Evolutionary conservation across 30 jellyfish, hydroid and myxozoan species (phyloP).

Genomic region (Aurelia aurita complex sp. Pacific): DNA sequence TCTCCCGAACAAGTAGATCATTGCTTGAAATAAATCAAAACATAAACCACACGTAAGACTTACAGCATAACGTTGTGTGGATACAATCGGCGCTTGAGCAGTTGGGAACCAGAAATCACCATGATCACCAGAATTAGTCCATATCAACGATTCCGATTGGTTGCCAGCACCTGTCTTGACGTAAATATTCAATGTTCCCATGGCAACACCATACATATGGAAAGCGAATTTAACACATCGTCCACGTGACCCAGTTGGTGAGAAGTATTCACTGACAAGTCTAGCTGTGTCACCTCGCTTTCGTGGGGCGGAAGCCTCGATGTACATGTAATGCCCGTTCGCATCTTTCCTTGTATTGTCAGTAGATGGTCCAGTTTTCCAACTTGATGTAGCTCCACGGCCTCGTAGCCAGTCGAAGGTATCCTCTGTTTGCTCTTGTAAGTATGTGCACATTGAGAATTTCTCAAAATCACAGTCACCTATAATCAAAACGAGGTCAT

Average conservation of each 20-base stretch:
- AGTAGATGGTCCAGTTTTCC: constrained; percentile 91
- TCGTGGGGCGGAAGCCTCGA: constrained; percentile 94
- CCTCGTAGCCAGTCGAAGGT: constrained; percentile 96
- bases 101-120: constrained; percentile 92
- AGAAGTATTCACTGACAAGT: constrained; percentile 70
- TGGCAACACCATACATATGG: constrained; percentile 97
- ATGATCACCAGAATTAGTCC: constrained; percentile 96
- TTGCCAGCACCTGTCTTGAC: constrained; percentile 90
- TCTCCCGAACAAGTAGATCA: too few species aligned
- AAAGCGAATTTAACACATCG: constrained; percentile 87
- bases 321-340: constrained; percentile 88
- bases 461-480: constrained; percentile 91
- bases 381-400: constrained; percentile 84
- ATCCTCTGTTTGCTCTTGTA: constrained; percentile 75
- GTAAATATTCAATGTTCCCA: constrained; percentile 87
- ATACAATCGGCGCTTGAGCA: constrained; percentile 90
- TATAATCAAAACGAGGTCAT: background rate
- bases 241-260: constrained; percentile 85
- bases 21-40: too few species aligned
- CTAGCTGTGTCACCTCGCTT: constrained; percentile 84
- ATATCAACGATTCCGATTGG: constrained; percentile 80
- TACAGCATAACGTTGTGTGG: constrained; percentile 73
- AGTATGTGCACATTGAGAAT: constrained; percentile 78
- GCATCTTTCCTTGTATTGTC: constrained; percentile 86
- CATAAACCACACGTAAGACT: background rate